Percentiles rank a stretch among this genome's conserved stretches.
These are phyloP conservation scores for Harpagifer antarcticus DNA, from an alignment of 2,797 vertebrate species.

Conservation along the genomic window DNA sequence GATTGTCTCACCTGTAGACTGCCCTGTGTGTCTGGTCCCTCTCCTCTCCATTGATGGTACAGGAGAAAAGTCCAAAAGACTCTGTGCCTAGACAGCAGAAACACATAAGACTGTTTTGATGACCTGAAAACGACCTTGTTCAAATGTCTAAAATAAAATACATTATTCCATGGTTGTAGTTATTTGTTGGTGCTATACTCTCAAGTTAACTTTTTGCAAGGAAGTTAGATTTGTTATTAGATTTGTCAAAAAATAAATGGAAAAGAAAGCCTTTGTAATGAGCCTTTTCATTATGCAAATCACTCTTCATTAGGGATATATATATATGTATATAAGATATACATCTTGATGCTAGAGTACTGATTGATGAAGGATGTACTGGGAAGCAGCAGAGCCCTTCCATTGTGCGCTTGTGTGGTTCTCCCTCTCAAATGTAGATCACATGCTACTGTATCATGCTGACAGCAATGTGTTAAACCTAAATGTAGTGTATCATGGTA, in stretches of 20 bases:
- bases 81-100: slow-evolving; percentile 89
- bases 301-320: slow-evolving; percentile 54
- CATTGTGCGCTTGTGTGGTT: slow-evolving; percentile 23
- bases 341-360: slow-evolving; percentile 33
- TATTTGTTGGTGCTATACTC: slow-evolving; percentile 3
- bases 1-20: slow-evolving; percentile 92
- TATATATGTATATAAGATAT: no score
- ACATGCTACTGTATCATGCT: slow-evolving; percentile 56
- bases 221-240: neutral
- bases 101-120: neutral
- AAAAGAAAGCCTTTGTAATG: slow-evolving; percentile 33
- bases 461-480: slow-evolving; percentile 43
- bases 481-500: slow-evolving; percentile 24
- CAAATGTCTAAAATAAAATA: slow-evolving; percentile 1
- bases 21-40: slow-evolving; percentile 96
- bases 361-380: slow-evolving; percentile 54
- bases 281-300: slow-evolving; percentile 65
- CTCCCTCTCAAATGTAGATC: slow-evolving; percentile 57
- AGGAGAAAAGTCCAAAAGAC: slow-evolving; percentile 97
- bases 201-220: slow-evolving; percentile 8
- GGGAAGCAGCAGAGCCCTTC: slow-evolving; percentile 32
- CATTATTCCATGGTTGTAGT: neutral
- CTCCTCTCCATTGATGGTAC: slow-evolving; percentile 94
- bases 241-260: slow-evolving; percentile 42
- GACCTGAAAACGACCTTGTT: neutral